These are phyloP conservation scores for Bombus turneri DNA, from an alignment of 1,140 invertebrate genomes.

Conservation along the genomic window DNA sequence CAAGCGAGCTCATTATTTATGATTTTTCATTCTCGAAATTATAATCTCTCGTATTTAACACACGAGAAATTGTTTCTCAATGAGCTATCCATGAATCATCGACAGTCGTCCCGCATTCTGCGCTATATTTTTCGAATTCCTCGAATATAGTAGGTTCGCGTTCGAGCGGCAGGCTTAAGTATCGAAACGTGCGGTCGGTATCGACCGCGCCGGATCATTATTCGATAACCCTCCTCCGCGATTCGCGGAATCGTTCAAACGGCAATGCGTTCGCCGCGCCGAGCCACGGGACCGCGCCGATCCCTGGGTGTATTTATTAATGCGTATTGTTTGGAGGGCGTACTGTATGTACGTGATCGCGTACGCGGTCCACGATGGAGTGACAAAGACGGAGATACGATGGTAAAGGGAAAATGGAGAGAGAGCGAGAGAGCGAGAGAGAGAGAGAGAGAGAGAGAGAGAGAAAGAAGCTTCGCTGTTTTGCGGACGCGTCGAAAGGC, in stretches of 20 bases:
- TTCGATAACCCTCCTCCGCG: slow-evolving; percentile 18
- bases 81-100: no score
- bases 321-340: slow-evolving; percentile 30
- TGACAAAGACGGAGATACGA: not conserved
- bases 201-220: not conserved
- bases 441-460: not conserved
- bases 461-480: not conserved
- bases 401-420: not conserved
- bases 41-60: no score
- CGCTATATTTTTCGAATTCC: no score
- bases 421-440: not conserved
- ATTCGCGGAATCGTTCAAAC: not conserved
- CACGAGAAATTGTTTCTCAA: no score
- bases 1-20: not conserved
- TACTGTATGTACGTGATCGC: not conserved
- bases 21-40: not conserved
- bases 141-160: not conserved
- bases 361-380: not conserved
- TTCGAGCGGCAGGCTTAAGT: not conserved
- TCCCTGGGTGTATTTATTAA: slow-evolving; percentile 32
- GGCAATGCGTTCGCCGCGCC: not conserved
- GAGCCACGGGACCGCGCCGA: not conserved
- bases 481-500: slow-evolving; percentile 10
- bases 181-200: not conserved
- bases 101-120: no score